Evolutionary conservation across 2,113 vertebrate species (phyloP).

Genomic region (Toxotes jaculatrix): DNA sequence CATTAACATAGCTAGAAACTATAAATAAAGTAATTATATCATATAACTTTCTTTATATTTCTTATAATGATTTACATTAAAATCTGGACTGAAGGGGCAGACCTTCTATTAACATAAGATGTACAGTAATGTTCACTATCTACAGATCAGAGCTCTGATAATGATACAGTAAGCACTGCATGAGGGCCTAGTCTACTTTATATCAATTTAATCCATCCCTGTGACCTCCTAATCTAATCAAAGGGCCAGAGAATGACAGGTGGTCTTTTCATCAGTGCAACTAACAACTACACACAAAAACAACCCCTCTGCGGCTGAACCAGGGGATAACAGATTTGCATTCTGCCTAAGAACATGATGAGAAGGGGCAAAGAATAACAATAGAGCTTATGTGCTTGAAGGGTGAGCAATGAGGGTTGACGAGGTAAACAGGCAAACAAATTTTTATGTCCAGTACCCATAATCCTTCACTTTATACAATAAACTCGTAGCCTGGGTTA

Average conservation of each 20-base stretch:
- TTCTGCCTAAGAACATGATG: slow-evolving; percentile 63
- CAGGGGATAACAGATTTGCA: slow-evolving; percentile 67
- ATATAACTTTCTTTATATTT: neutral
- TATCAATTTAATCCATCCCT: slow-evolving; percentile 68
- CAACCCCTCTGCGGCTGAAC: slow-evolving; percentile 54
- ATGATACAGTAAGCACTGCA: slow-evolving; percentile 50
- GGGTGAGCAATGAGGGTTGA: slow-evolving; percentile 46
- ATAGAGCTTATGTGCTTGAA: slow-evolving; percentile 56
- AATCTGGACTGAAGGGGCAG: neutral
- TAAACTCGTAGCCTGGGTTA: slow-evolving; percentile 33
- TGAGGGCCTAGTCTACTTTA: slow-evolving; percentile 45
- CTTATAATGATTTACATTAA: slow-evolving; percentile 23
- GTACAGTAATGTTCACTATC: slow-evolving; percentile 16
- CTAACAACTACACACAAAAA: slow-evolving; percentile 70
- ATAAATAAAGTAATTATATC: neutral
- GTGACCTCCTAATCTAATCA: slow-evolving; percentile 77
- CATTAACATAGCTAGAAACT: neutral
- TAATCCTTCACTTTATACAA: slow-evolving; percentile 9
- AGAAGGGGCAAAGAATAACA: slow-evolving; percentile 63
- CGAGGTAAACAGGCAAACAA: slow-evolving; percentile 42
- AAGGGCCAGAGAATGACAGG: slow-evolving; percentile 74
- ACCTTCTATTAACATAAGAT: slow-evolving; percentile 17
- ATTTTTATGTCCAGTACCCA: slow-evolving; percentile 25
- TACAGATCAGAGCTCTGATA: slow-evolving; percentile 49
- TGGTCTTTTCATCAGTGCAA: slow-evolving; percentile 78